Percentiles rank a stretch among this genome's conserved stretches.
Evolutionary conservation across 2,888 invertebrate species (phyloP).

Genomic region (Lottia scabra): DNA sequence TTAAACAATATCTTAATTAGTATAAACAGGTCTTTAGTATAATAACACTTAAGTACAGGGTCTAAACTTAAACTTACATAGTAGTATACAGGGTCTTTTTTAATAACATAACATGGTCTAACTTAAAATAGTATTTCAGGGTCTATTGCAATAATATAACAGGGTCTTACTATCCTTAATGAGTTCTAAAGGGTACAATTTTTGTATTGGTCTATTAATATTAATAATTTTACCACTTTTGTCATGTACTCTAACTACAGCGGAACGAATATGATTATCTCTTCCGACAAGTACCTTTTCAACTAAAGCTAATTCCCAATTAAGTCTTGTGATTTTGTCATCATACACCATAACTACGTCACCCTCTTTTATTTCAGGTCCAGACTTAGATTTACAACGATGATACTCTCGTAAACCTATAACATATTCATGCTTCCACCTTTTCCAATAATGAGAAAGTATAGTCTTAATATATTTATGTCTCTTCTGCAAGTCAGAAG

Average conservation of each 20-base stretch:
- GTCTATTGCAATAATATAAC: no score
- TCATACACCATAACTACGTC: neutral
- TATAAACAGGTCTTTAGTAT: no score
- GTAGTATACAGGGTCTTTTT: no score
- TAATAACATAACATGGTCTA: no score
- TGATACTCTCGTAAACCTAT: neutral
- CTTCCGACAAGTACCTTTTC: neutral
- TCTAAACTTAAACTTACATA: no score
- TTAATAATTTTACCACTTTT: neutral
- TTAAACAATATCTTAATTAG: no score
- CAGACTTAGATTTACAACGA: neutral
- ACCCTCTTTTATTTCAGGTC: neutral
- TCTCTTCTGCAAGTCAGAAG: neutral
- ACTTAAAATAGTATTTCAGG: no score
- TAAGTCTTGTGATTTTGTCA: neutral
- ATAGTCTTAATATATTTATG: neutral
- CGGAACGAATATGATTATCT: neutral
- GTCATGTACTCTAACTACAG: neutral
- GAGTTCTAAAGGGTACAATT: neutral
- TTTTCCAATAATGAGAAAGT: neutral
- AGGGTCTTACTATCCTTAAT: no score
- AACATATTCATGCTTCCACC: neutral
- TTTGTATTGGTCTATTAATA: neutral
- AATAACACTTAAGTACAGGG: no score
- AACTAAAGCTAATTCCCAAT: neutral